Base-by-base conservation (phyloP, 1,140 invertebrate species). In the Papilio glaucus region DNA sequence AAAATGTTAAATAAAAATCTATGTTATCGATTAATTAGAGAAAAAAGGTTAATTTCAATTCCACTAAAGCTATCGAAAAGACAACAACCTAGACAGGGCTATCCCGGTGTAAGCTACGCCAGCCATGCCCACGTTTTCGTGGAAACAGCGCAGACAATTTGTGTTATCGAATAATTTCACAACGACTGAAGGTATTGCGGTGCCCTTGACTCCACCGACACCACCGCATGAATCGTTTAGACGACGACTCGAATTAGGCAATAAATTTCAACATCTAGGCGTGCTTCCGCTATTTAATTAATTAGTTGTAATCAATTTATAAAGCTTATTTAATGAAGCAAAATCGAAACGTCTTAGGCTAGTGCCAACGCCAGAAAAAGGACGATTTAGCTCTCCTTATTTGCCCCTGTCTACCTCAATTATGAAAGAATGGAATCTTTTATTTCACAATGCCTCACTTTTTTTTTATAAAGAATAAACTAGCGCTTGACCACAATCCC, bases 61-160 rank as follows among this genome's bases (percentile, higher is more conserved):
- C n/a, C 18, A 45, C n/a, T 13, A 45, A 45, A 45, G 0, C 13
- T n/a, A n/a, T 0, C 7, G 18, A 7, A 15, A 5, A 45, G 18
- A 45, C 4, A 45, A 15, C 39, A 41, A 41, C 12, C 13, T n/a
- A 9, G 21, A 15, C 15, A 37, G 65, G 65, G 65, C 65, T 45
- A 49, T 68, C 65, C 65, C 41, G 39, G 0, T 33, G n/a, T n/a
- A n/a, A n/a, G 18, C 53, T 45, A 77, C 75, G 76, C 24, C 71
- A 83, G 79, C 73, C 83, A 79, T 75, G 74, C 81, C 81, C 15
- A 78, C 81, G 75, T 72, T 42, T 68, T 72, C 61, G 62, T 71
- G 49, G 63, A 74, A 77, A 41, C 37, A 65, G n/a, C n/a, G n/a
- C n/a, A n/a, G n/a, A n/a, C n/a, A 41, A 9, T 15, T 53, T 29